phyloP scores from a whole-genome alignment of 2,797 vertebrate species.

The Threskiornis aethiopicus region DNA sequence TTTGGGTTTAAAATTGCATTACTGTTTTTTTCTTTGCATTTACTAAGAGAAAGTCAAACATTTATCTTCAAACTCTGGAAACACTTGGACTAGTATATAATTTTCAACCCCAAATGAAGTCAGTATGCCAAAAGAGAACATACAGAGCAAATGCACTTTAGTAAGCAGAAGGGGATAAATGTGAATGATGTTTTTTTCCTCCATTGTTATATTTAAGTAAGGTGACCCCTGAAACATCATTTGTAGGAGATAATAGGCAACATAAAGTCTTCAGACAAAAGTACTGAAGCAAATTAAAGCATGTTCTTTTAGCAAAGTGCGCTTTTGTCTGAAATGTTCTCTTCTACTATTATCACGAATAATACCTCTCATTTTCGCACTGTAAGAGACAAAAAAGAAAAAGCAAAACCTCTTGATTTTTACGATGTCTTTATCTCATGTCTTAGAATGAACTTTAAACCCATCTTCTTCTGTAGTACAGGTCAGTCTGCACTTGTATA shows the following conservation, averaged over 20 bases:
- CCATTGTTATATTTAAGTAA: neutral
- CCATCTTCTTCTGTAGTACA: neutral
- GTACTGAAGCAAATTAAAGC: neutral
- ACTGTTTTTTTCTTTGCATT: neutral
- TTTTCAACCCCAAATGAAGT: neutral
- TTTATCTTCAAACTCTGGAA: neutral
- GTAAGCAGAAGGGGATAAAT: neutral
- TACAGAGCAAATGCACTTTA: neutral
- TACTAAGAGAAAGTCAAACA: neutral
- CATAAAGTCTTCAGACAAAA: neutral
- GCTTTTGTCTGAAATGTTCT: neutral
- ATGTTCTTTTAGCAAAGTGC: neutral
- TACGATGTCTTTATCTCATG: neutral
- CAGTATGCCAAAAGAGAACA: neutral
- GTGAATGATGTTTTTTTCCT: neutral
- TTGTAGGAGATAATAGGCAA: neutral
- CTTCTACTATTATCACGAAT: neutral
- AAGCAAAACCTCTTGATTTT: neutral
- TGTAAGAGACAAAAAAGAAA: neutral
- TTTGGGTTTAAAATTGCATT: neutral
- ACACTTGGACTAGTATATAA: neutral
- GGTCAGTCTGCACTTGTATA: neutral
- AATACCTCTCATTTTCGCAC: neutral
- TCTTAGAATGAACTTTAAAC: neutral
- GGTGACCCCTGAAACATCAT: neutral